Conservation (phyloP, 2,888 invertebrate species). For the Pinctada fucata region DNA sequence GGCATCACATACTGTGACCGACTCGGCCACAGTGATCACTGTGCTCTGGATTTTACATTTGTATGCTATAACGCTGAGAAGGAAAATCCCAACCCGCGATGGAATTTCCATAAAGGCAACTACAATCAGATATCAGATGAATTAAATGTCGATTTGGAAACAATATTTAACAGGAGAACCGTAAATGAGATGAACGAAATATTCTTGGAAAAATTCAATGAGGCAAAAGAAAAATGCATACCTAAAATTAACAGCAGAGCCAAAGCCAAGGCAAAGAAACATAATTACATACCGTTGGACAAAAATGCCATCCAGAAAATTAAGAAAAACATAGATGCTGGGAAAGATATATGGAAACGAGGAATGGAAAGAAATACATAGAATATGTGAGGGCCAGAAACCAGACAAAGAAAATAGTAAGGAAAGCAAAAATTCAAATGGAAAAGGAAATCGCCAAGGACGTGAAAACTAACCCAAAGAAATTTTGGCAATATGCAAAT, state of each 20-base stretch:
- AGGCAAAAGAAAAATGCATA: not conserved
- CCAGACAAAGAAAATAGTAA: not conserved
- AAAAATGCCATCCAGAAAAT: not conserved
- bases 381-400: constrained; percentile 15
- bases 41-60: not conserved
- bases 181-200: not conserved
- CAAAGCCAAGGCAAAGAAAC: not conserved
- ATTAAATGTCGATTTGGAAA: not conserved
- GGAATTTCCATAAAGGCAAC: not conserved
- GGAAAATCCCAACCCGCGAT: not conserved
- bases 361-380: not conserved
- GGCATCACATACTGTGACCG: not conserved
- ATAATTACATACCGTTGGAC: not conserved
- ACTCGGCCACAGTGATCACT: not conserved
- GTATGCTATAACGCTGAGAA: not conserved
- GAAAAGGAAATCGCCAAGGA: constrained; percentile 3
- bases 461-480: not conserved
- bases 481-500: not conserved
- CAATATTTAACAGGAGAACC: not conserved
- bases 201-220: not conserved
- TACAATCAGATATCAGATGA: not conserved
- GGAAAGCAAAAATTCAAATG: constrained; percentile 8
- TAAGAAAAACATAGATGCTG: not conserved
- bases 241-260: not conserved
- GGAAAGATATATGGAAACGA: not conserved